Evolutionary conservation across 1,140 invertebrate species (phyloP).

Genomic region (Doryteuthis pealeii): DNA sequence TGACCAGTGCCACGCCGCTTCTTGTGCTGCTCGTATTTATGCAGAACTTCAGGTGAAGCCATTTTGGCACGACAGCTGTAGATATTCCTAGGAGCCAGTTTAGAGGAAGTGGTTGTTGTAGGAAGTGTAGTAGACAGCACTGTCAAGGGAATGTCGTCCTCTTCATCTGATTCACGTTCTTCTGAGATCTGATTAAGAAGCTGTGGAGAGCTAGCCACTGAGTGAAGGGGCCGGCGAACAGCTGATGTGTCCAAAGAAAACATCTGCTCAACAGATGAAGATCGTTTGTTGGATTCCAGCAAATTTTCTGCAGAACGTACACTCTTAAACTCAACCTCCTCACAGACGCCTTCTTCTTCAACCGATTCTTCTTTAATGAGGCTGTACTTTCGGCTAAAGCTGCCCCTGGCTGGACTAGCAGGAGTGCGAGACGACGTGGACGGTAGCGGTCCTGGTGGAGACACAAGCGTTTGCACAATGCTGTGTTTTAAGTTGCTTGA

Average conservation of each 20-base stretch:
- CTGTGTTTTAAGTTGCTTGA: slow-evolving; percentile 46
- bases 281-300: slow-evolving; percentile 23
- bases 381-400: slow-evolving; percentile 41
- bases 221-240: slow-evolving; percentile 56
- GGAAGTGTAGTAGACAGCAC: background rate
- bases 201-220: slow-evolving; percentile 66
- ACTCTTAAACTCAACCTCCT: slow-evolving; percentile 34
- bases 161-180: slow-evolving; percentile 64
- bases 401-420: slow-evolving; percentile 14
- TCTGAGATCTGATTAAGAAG: slow-evolving; percentile 75
- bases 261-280: slow-evolving; percentile 4
- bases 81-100: slow-evolving; percentile 34
- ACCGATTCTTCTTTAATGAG: slow-evolving; percentile 53
- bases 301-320: slow-evolving; percentile 50
- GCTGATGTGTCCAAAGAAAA: background rate
- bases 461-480: slow-evolving; percentile 63
- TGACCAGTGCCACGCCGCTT: slow-evolving; percentile 74
- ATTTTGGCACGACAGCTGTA: slow-evolving; percentile 32
- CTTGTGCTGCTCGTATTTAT: slow-evolving; percentile 64
- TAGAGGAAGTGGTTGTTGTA: slow-evolving; percentile 34
- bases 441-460: slow-evolving; percentile 64
- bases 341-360: slow-evolving; percentile 40
- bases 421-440: slow-evolving; percentile 27
- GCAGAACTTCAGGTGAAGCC: slow-evolving; percentile 59
- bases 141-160: slow-evolving; percentile 38